Conservation (phyloP, 2,797 vertebrate species). For the Garrulus glandarius region DNA sequence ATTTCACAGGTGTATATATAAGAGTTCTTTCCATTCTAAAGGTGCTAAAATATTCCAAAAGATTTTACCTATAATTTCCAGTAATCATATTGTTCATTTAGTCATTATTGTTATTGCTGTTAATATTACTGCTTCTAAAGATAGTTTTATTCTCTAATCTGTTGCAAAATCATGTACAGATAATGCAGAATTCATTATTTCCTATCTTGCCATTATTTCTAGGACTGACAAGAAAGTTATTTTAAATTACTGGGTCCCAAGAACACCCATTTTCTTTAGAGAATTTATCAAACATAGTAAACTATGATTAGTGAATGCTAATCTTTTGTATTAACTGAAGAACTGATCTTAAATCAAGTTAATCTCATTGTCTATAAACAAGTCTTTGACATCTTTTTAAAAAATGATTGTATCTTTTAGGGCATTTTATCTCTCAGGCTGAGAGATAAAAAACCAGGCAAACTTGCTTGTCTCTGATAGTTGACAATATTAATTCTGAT, state of each 20-base stretch:
- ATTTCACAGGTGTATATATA: background rate
- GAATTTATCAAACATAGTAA: background rate
- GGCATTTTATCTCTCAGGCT: background rate
- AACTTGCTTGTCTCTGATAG: background rate
- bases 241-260: background rate
- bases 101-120: background rate
- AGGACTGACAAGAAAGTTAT: background rate
- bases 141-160: background rate
- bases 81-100: background rate
- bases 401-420: background rate
- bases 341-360: constrained; percentile 17
- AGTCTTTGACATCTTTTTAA: background rate
- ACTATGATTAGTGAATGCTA: background rate
- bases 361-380: constrained; percentile 27
- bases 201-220: background rate
- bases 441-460: background rate
- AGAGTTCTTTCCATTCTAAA: background rate
- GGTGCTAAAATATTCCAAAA: background rate
- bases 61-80: background rate
- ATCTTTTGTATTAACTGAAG: background rate
- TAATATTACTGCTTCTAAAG: background rate
- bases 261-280: background rate
- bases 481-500: background rate
- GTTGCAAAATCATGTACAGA: background rate
- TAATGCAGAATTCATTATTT: background rate